A percentile compares a stretch with the other conserved stretches of the same genome.
Evolutionary conservation across 2,888 invertebrate genomes (phyloP).

Genomic region (Zaprionus obscuricornis): DNA sequence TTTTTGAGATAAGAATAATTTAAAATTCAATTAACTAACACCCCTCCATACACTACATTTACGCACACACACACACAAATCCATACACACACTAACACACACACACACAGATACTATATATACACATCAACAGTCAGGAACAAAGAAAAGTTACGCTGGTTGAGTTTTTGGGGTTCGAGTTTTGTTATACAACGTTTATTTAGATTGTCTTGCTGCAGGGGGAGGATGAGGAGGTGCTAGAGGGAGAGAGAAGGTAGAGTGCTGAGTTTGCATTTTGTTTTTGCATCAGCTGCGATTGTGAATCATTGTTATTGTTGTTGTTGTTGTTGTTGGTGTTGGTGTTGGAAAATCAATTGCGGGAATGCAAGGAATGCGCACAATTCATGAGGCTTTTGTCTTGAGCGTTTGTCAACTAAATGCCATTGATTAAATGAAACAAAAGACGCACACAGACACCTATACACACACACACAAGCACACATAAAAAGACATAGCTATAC

Average conservation of each 20-base stretch:
- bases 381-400: conserved; percentile 47
- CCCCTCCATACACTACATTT: conserved; percentile 18
- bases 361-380: conserved; percentile 25
- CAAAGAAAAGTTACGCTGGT: conserved; percentile 34
- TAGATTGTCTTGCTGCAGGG: conserved; percentile 35
- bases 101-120: no score
- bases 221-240: neutral
- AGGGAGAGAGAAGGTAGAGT: neutral
- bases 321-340: conserved; percentile 33
- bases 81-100: conserved; percentile 2
- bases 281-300: conserved; percentile 13
- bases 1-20: conserved; percentile 62
- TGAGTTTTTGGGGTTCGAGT: conserved; percentile 16
- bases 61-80: conserved; percentile 7
- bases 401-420: conserved; percentile 52
- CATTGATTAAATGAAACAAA: conserved; percentile 70
- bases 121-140: conserved; percentile 23
- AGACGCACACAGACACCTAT: conserved; percentile 27
- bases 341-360: conserved; percentile 32
- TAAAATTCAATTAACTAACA: conserved; percentile 72
- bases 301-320: conserved; percentile 25
- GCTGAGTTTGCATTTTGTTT: conserved; percentile 19
- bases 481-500: conserved; percentile 2
- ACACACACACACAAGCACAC: neutral
- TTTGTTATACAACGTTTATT: conserved; percentile 26